Conservation (phyloP, 1,140 invertebrate genomes). For the Orchestia grillus region DNA sequence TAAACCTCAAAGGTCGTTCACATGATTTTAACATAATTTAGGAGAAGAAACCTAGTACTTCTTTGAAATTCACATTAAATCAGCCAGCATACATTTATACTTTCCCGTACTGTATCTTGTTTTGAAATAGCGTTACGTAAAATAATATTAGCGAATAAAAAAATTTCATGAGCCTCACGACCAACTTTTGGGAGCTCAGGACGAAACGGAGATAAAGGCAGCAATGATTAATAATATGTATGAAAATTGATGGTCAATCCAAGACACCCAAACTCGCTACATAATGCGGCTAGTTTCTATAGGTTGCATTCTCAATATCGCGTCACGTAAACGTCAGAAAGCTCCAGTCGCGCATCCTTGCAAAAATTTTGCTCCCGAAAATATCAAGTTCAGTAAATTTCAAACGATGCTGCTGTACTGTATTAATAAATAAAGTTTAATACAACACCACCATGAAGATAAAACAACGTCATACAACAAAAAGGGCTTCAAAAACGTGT, state of each 20-base stretch:
- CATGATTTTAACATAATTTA: not conserved
- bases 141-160: not conserved
- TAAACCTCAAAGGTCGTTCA: not conserved
- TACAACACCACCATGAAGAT: not conserved
- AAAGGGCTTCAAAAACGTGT: not conserved
- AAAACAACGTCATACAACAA: not conserved
- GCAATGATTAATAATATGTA: not conserved
- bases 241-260: not conserved
- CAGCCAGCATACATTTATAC: not conserved
- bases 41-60: not conserved
- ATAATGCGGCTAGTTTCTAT: not conserved
- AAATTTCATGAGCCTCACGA: not conserved
- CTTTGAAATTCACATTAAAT: not conserved
- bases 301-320: not conserved
- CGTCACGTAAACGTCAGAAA: not conserved
- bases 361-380: not conserved
- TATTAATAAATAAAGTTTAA: not conserved
- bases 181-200: not conserved
- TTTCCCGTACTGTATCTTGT: not conserved
- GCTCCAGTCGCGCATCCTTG: not conserved
- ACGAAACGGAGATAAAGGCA: not conserved
- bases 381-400: not conserved
- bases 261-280: not conserved
- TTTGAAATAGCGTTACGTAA: not conserved
- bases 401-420: not conserved